phyloP scores from a whole-genome alignment of 2,797 vertebrate genomes.

The Arnoldichthys spilopterus region DNA sequence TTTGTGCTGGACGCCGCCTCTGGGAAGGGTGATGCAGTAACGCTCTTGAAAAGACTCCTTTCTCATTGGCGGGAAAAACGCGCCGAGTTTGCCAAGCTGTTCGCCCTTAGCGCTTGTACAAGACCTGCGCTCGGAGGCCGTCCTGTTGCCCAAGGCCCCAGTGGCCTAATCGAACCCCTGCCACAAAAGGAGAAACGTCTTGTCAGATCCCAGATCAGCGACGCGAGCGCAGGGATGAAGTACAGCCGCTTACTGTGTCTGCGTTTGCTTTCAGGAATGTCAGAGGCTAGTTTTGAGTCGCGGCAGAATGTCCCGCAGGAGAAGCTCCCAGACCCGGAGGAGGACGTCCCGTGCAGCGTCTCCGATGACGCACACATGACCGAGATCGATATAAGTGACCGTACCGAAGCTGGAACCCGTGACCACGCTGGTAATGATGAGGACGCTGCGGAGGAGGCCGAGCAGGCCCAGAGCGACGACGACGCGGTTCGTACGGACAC shows the following conservation, averaged over 20 bases:
- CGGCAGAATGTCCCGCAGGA: constrained; percentile 33
- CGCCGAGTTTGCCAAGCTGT: neutral
- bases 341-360: constrained; percentile 17
- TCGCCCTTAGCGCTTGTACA: neutral
- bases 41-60: constrained; percentile 10
- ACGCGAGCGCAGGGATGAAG: neutral
- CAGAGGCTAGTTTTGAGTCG: constrained; percentile 79
- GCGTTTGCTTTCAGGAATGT: constrained; percentile 84
- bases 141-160: neutral
- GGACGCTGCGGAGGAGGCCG: constrained; percentile 29
- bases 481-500: constrained; percentile 17
- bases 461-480: constrained; percentile 22
- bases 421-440: neutral
- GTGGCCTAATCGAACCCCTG: neutral
- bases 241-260: constrained; percentile 49
- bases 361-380: constrained; percentile 36
- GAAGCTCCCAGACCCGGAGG: constrained; percentile 27
- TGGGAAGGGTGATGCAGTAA: neutral
- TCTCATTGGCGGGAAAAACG: constrained; percentile 11
- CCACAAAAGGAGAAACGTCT: neutral
- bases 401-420: constrained; percentile 8
- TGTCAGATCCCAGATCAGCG: neutral
- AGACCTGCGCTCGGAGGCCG: neutral
- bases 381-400: constrained; percentile 50
- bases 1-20: neutral